phyloP scores from a whole-genome alignment of 2,888 invertebrate species.

The Oegoconia quadripuncta region DNA sequence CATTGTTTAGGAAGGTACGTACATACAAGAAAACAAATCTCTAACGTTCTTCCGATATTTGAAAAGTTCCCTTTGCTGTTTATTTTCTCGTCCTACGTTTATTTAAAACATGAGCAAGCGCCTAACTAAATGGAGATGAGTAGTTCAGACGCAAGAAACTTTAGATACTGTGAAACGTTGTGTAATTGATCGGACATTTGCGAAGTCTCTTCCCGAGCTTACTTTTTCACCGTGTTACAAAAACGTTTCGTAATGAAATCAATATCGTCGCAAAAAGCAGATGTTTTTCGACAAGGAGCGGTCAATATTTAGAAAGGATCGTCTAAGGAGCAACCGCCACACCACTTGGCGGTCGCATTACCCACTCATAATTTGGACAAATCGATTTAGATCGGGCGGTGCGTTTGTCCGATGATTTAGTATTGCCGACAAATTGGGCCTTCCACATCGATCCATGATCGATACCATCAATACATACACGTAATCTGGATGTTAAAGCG shows the following conservation, averaged over 20 bases:
- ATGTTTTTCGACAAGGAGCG: constrained; percentile 33
- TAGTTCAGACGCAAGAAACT: not conserved
- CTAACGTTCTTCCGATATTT: constrained; percentile 12
- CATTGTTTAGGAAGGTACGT: not conserved
- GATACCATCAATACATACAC: constrained; percentile 44
- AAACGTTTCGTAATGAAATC: not conserved
- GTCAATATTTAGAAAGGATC: constrained; percentile 55
- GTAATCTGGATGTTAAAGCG: constrained; percentile 57
- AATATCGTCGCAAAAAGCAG: constrained; percentile 34
- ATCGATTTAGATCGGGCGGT: constrained; percentile 75
- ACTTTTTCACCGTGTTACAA: not conserved
- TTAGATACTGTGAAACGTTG: too few species aligned
- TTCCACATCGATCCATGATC: constrained; percentile 46
- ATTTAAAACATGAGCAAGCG: not conserved
- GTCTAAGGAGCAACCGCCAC: constrained; percentile 23
- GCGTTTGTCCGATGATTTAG: constrained; percentile 75
- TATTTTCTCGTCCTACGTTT: constrained; percentile 3
- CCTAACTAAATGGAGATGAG: too few species aligned
- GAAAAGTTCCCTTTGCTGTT: constrained; percentile 8
- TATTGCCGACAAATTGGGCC: constrained; percentile 70
- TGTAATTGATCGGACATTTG: too few species aligned
- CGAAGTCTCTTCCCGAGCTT: too few species aligned
- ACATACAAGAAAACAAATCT: not conserved
- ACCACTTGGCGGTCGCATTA: constrained; percentile 29
- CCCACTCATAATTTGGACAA: constrained; percentile 66